Conservation (phyloP, 2,113 vertebrate species). For the Climacteris rufus region DNA sequence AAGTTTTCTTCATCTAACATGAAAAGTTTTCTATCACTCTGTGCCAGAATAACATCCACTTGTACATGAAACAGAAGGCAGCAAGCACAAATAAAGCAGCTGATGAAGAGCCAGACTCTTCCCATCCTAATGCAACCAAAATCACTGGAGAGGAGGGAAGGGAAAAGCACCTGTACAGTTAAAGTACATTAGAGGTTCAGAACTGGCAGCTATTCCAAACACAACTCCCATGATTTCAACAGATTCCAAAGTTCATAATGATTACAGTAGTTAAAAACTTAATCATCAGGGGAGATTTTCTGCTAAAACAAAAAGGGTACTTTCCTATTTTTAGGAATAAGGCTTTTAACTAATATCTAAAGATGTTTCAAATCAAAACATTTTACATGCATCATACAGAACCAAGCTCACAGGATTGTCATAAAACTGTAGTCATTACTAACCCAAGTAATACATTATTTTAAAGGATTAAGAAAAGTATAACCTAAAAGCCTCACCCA, state of each 20-base stretch:
- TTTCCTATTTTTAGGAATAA: neutral
- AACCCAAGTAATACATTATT: neutral
- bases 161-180: neutral
- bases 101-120: neutral
- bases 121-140: neutral
- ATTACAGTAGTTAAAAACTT: neutral
- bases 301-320: neutral
- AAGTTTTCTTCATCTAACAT: neutral
- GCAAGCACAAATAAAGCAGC: neutral
- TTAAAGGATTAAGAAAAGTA: neutral
- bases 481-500: constrained; percentile 43
- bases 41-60: neutral
- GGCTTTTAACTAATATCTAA: neutral
- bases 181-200: neutral
- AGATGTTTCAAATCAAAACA: neutral
- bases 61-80: neutral
- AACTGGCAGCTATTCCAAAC: neutral
- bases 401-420: neutral
- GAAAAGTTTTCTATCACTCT: neutral
- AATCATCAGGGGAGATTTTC: neutral
- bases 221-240: neutral
- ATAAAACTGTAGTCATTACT: neutral
- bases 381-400: neutral
- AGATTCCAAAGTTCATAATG: neutral
- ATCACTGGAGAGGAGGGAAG: neutral